phyloP scores from a whole-genome alignment of 2,888 invertebrate species.

The Norana najaformis region DNA sequence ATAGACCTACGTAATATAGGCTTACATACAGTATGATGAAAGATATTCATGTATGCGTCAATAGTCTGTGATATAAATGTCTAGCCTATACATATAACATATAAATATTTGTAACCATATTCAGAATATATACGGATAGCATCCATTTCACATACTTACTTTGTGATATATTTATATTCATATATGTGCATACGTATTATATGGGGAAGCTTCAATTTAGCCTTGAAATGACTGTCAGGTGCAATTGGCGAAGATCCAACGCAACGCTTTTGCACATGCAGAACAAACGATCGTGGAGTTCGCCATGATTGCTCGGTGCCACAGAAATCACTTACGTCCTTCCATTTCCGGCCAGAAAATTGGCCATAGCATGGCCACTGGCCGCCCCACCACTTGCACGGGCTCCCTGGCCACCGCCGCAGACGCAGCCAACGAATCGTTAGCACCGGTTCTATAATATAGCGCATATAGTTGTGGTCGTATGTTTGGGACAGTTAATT shows the following conservation, averaged over 20 bases:
- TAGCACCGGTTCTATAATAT: not conserved
- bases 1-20: no score
- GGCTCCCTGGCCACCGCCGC: not conserved
- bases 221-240: not conserved
- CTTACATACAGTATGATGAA: no score
- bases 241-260: not conserved
- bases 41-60: no score
- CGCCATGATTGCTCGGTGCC: not conserved
- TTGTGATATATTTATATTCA: no score
- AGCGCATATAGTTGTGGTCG: not conserved
- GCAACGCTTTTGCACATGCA: no score
- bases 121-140: no score
- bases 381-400: not conserved
- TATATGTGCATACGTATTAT: not conserved
- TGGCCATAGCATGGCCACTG: not conserved
- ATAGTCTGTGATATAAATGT: no score
- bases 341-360: not conserved
- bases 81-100: no score
- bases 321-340: not conserved
- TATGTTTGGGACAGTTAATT: not conserved
- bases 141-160: no score
- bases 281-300: not conserved
- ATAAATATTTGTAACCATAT: no score
- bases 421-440: not conserved
- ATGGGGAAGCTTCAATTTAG: not conserved